Evolutionary conservation across 2,113 vertebrate genomes (phyloP).

Genomic region (Cettia cetti): DNA sequence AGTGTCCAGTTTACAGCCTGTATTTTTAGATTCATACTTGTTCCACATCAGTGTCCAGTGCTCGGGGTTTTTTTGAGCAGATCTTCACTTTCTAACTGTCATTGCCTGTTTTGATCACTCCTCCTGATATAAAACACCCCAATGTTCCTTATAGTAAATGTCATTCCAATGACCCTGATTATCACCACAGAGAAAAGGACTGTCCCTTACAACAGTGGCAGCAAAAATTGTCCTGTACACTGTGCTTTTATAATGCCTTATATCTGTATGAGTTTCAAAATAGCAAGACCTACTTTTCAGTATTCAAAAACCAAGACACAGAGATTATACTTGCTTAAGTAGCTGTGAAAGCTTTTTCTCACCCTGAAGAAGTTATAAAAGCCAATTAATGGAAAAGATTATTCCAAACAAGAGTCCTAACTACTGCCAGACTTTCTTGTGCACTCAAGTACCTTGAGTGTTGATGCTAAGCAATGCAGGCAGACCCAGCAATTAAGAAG

Average conservation of each 20-base stretch:
- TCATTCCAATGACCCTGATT: background rate
- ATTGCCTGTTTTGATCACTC: background rate
- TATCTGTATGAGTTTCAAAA: background rate
- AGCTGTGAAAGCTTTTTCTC: background rate
- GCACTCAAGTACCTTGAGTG: background rate
- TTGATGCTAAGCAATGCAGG: background rate
- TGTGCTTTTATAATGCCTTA: background rate
- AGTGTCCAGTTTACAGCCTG: background rate
- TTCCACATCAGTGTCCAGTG: background rate
- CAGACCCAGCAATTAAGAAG: background rate
- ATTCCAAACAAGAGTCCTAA: background rate
- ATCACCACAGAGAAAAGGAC: background rate
- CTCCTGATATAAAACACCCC: background rate
- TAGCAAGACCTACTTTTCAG: background rate
- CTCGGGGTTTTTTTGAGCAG: background rate
- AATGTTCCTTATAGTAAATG: background rate
- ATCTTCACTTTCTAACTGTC: background rate
- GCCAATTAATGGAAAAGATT: background rate
- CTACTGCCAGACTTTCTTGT: background rate
- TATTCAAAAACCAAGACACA: background rate
- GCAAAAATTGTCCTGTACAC: background rate
- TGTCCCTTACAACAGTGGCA: background rate
- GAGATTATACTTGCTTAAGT: background rate
- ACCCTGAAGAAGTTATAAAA: background rate
- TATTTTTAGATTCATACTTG: background rate